These are phyloP conservation scores for Periphyllus acericola DNA, from an alignment of 2,888 invertebrate genomes.

Conservation along the genomic window DNA sequence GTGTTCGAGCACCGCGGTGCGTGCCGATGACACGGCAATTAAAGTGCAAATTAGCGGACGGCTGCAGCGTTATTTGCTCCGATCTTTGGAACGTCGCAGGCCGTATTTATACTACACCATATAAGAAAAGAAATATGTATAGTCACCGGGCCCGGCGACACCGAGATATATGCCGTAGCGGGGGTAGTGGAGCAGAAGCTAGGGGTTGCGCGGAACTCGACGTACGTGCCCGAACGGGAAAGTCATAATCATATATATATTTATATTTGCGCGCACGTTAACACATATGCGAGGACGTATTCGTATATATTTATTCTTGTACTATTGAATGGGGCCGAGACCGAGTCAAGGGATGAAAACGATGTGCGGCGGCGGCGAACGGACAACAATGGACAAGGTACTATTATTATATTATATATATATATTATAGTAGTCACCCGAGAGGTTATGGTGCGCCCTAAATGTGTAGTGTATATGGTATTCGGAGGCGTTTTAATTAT, in stretches of 20 bases:
- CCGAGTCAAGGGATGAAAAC: not conserved
- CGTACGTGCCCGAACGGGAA: too few species aligned
- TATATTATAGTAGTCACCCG: conserved; percentile 5
- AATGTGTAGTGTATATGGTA: not conserved
- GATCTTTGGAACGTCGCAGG: not conserved
- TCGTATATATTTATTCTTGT: not conserved
- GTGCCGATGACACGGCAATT: conserved; percentile 60
- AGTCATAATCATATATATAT: not conserved
- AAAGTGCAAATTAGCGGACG: conserved; percentile 51
- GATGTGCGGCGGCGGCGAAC: not conserved
- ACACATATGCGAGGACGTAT: not conserved
- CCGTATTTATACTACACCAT: too few species aligned
- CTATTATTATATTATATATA: conserved; percentile 13
- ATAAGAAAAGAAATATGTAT: not conserved
- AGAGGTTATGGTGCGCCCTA: not conserved
- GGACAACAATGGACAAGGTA: conserved; percentile 24
- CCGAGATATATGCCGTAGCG: not conserved
- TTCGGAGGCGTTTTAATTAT: conserved; percentile 24
- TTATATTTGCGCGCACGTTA: too few species aligned
- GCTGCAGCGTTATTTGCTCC: not conserved
- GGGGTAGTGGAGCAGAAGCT: not conserved
- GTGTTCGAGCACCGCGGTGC: not conserved
- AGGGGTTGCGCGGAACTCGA: too few species aligned
- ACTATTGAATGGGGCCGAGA: not conserved
- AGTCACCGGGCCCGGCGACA: not conserved